Percentiles rank a stretch among this genome's conserved stretches.
Conservation (phyloP, 2,888 invertebrate species). For the Mamestra brassicae region DNA sequence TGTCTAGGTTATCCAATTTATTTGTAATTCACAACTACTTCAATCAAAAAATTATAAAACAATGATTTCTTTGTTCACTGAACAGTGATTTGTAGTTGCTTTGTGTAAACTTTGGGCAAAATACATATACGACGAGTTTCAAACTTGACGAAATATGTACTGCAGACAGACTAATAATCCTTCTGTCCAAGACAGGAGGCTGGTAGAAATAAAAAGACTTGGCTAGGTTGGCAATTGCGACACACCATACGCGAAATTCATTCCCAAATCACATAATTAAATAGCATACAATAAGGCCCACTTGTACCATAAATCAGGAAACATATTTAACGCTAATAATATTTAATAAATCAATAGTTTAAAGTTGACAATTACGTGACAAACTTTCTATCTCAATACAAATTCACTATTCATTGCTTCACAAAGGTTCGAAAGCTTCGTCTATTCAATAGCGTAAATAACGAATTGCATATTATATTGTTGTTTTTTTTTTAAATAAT, state of each 20-base stretch:
- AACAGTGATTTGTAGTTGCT: background rate
- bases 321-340: background rate
- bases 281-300: slow-evolving; percentile 20
- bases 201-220: background rate
- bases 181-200: background rate
- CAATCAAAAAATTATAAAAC: background rate
- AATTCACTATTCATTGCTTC: too few relatives aligned
- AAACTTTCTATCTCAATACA: too few relatives aligned
- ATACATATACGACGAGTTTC: background rate
- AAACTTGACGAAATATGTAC: background rate
- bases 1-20: background rate
- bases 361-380: background rate
- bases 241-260: slow-evolving; percentile 30
- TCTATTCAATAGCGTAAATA: too few relatives aligned
- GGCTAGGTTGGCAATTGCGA: slow-evolving; percentile 11
- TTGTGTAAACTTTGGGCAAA: background rate
- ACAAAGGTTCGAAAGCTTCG: too few relatives aligned
- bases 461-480: too few relatives aligned
- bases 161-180: background rate
- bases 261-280: slow-evolving; percentile 42
- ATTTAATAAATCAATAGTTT: background rate
- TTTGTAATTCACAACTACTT: background rate
- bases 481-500: background rate
- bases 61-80: background rate
- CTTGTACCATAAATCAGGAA: slow-evolving; percentile 3